Base-by-base conservation (phyloP, 2,888 invertebrate species). In the Eurytoma californica region DNA sequence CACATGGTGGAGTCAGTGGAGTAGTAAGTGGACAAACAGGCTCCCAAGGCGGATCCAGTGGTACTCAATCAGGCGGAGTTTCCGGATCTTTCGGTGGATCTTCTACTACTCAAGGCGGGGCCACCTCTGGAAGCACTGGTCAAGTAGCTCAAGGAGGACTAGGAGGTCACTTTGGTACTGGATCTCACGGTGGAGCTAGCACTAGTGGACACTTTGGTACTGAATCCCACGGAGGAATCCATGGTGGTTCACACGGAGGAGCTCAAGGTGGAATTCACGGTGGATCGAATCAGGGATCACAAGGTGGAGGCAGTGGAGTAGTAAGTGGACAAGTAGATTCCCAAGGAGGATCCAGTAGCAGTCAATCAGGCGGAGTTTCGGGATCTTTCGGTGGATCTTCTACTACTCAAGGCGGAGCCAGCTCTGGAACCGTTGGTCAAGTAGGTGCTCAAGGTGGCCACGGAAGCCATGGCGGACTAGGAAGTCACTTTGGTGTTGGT, bases 361-460 rank as follows among this genome's bases (percentile, higher is more conserved):
- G 53, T 39, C 39, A 60, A 53, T 7, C 39, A 39, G 9, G 9
- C 1, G 39, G 39, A 39, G 24, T 24, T 24, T 24, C 24, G 1
- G 39, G 39, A 9, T 39, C 39, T 39, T 2, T 39, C 7, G 39
- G 73, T 60, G 63, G n/a, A 67, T 39, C 61, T 13, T 70, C 53
- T 47, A 61, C 24, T 16, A 28, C 51, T 13, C 53, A 58, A 14
- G 78, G 51, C 39, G 67, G 51, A 51, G 74, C 57, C 39, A 63
- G 51, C 73, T 47, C 53, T 70, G 81, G 77, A 39, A 3, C 3
- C 7, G 3, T 0, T 39, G 39, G 39, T 4, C 39, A 4, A 39
- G 7, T 39, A 39, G 7, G 30, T 30, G 30, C 14, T 16, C 30
- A 65, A 55, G 51, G 47, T 24, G 20, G 51, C 28, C 75, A 76